Evolutionary conservation across 2,888 invertebrate species (phyloP), one percentile per base, ranked within the genome.

Genomic region (Dermolepida albohirtum): DNA sequence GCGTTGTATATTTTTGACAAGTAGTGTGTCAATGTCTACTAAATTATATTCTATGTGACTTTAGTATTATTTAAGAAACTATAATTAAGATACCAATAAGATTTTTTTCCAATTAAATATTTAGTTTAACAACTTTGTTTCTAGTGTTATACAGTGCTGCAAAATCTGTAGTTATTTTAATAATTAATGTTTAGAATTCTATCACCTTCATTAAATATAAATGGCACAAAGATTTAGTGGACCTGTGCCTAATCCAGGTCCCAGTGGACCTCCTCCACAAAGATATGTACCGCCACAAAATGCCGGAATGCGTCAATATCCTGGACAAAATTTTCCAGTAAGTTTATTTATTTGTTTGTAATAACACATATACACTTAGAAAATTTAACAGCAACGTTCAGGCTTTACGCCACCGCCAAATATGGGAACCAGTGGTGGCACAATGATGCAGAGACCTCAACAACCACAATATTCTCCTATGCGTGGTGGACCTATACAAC

Each of bases 261-360:
- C 86, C 66, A 85, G 85, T 72, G 87, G 84, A 14, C 86, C 86
- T 14, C 86, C 86, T 34, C 87, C 86, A 39, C 89, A 87, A 73
- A 83, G 89, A 54, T 88, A 88, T 76, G 86, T 87, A 47, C 86
- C 90, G 10, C 87, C 90, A n/a, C 87, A 88, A 74, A 89, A 88
- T 49, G 88, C 89, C 17, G 87, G 88, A 62, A 89, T 90, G 57
- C 84, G 92, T 16, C 91, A 90, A 54, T 92, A 92, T 81, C 87
- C 91, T 8, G 89, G 89, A 52, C 91, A 91, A 71, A 90, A 87
- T 80, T 94, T 93, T 83, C 90, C 92, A 78, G 94, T 94, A 86
- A 87, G 87, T 79, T 65, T 71, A 70, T 59, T 43, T 47, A 6
- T 55, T 5, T 14, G 1, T 44, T 12, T 55, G 8, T 54, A 7